phyloP scores from a whole-genome alignment of 1,140 invertebrate species.

The Meloidogyne exigua region DNA sequence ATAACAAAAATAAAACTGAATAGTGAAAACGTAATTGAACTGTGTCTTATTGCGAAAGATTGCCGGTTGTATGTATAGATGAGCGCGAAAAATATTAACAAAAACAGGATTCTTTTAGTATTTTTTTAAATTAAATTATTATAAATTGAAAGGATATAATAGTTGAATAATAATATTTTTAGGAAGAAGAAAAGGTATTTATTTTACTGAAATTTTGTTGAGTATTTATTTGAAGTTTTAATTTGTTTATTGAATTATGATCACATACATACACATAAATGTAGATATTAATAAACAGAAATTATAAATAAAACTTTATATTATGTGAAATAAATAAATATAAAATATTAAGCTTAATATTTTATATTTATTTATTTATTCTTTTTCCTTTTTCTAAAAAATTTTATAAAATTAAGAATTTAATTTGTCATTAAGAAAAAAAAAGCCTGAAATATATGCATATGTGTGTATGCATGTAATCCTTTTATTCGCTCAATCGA shows the following conservation, averaged over 20 bases:
- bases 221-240: too few relatives aligned
- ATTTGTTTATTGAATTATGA: too few relatives aligned
- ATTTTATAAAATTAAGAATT: too few relatives aligned
- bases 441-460: background rate
- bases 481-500: slow-evolving; percentile 1
- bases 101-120: background rate
- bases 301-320: too few relatives aligned
- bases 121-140: background rate
- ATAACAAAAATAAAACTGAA: background rate
- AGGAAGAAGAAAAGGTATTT: background rate
- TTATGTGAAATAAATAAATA: too few relatives aligned
- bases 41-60: background rate
- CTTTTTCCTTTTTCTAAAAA: too few relatives aligned
- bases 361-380: too few relatives aligned
- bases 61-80: background rate
- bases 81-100: background rate
- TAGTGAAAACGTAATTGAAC: background rate
- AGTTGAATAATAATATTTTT: background rate
- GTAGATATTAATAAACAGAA: too few relatives aligned
- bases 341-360: too few relatives aligned
- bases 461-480: background rate
- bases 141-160: background rate
- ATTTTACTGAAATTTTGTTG: too few relatives aligned
- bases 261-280: too few relatives aligned
- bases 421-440: background rate